These are phyloP conservation scores for Alethe castanea DNA, from an alignment of 2,113 vertebrate genomes.

Conservation along the genomic window DNA sequence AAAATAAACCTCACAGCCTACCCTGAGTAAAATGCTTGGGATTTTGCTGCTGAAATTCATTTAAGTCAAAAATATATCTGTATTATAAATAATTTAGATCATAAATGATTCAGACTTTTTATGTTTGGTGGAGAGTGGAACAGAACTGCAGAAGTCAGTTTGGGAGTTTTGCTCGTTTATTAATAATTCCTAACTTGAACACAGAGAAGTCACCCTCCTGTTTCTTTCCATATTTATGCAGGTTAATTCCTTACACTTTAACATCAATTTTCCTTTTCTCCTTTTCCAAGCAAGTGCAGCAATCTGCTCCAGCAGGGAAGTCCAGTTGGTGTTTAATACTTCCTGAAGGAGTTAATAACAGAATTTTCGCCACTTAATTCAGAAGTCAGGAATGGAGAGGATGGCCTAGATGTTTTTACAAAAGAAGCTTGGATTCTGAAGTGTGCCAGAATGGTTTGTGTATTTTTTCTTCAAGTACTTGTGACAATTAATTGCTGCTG, in stretches of 20 bases:
- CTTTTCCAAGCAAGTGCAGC: neutral
- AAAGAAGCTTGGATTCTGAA: neutral
- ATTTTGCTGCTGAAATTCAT: neutral
- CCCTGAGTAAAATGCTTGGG: neutral
- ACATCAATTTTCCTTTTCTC: neutral
- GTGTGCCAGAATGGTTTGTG: neutral
- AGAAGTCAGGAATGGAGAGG: neutral
- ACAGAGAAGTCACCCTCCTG: neutral
- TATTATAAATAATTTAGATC: conserved; percentile 7
- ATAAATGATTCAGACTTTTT: neutral
- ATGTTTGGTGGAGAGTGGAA: neutral
- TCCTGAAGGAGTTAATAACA: neutral
- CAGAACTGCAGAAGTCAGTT: neutral
- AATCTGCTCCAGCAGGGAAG: neutral
- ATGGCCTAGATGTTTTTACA: neutral
- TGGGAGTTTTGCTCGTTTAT: neutral
- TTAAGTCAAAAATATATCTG: neutral
- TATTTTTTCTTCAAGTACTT: neutral
- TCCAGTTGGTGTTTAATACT: neutral
- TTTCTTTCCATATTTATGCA: neutral
- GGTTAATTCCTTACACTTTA: neutral
- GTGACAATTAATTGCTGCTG: neutral
- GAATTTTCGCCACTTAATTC: neutral
- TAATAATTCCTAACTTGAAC: neutral
- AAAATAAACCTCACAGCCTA: neutral